Conservation (phyloP, 2,797 vertebrate species). For the Monodelphis domestica region DNA sequence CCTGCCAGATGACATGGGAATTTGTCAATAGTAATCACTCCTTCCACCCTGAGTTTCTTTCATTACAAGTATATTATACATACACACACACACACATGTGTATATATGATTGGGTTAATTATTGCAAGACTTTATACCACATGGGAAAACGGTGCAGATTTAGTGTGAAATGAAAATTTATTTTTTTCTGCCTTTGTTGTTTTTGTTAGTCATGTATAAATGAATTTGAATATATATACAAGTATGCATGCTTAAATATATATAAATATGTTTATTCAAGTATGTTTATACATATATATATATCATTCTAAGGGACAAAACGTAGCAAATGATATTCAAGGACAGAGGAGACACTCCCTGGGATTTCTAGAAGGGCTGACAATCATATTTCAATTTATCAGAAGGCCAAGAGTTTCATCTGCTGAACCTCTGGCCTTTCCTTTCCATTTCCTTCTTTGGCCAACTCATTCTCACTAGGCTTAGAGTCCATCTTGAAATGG, state of each 20-base stretch:
- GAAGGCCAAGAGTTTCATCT: conserved; percentile 59
- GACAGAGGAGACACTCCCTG: not conserved
- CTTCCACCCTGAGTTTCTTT: not conserved
- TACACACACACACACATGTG: too few species aligned
- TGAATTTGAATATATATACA: too few species aligned
- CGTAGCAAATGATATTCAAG: too few species aligned
- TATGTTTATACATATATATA: too few species aligned
- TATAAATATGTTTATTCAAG: not conserved
- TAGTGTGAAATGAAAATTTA: conserved; percentile 20
- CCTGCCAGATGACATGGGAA: not conserved
- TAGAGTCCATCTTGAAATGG: conserved; percentile 72
- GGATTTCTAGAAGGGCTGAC: conserved; percentile 30
- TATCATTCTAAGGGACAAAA: not conserved
- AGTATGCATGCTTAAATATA: too few species aligned
- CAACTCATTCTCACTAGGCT: conserved; percentile 70
- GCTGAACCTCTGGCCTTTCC: conserved; percentile 40
- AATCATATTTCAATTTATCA: conserved; percentile 63
- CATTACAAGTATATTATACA: too few species aligned
- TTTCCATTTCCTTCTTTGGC: conserved; percentile 70
- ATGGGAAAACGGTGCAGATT: conserved; percentile 1
- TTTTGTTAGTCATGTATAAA: too few species aligned
- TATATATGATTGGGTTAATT: too few species aligned
- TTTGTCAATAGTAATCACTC: not conserved
- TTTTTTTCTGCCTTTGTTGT: too few species aligned
- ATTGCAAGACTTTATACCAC: too few species aligned